These are phyloP conservation scores for Lagopus leucura DNA, from an alignment of 2,113 vertebrate species.

Conservation along the genomic window DNA sequence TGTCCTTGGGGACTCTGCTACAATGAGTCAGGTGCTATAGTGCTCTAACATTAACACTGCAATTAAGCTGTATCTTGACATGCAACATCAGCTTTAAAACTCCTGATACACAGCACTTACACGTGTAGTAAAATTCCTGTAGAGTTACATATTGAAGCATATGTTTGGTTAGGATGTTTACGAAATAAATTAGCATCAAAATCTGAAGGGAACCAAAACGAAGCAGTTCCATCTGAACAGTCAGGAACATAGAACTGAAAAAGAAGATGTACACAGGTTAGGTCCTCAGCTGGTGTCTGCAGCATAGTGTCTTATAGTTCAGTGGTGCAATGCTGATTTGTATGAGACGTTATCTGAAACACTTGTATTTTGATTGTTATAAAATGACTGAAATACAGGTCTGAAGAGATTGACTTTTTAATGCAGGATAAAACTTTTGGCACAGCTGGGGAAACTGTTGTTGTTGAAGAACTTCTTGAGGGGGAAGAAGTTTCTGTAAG, in stretches of 20 bases:
- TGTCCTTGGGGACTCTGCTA: not conserved
- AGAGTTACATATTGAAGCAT: not conserved
- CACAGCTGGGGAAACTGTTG: slow-evolving; percentile 90
- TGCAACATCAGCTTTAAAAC: not conserved
- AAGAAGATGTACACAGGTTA: not conserved
- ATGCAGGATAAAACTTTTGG: slow-evolving; percentile 89
- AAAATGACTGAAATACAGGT: not conserved
- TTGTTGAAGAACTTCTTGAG: slow-evolving; percentile 94
- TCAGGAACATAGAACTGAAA: not conserved
- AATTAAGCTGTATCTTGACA: not conserved
- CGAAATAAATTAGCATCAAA: not conserved
- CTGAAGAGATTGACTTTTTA: not conserved
- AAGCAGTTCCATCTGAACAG: not conserved
- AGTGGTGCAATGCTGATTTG: not conserved
- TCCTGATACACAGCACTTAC: not conserved
- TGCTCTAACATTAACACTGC: not conserved
- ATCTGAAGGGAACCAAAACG: not conserved
- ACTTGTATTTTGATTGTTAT: not conserved
- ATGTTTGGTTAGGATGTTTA: not conserved
- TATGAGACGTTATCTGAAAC: not conserved
- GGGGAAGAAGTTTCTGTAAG: slow-evolving; percentile 97
- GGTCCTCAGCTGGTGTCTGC: not conserved
- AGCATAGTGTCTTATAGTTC: not conserved
- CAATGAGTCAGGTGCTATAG: not conserved
- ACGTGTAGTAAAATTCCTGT: not conserved